Base-by-base conservation (phyloP, 2,888 invertebrate species). In the Cinara cedri region DNA sequence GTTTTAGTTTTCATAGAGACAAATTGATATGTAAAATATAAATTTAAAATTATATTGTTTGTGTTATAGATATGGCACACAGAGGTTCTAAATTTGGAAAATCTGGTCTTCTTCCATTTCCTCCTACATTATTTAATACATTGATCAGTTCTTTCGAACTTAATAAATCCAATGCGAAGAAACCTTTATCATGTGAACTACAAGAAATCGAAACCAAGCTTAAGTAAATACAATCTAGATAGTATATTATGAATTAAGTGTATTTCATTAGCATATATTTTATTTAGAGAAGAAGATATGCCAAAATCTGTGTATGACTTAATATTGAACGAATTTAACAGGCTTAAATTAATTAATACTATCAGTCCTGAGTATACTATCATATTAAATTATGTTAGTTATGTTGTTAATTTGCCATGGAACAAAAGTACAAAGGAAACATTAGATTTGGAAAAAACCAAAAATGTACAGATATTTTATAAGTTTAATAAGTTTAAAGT, bases 351-450 rank as follows among this genome's bases (percentile, higher is more conserved):
- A 80, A 87, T 88, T 85, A 85, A 85, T 10, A 85, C 86, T 13
- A 85, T 85, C 75, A 87, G 87, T 85, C 87, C 87, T 26, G 88
- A 88, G 82, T 86, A 87, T 83, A 85, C 87, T 10, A 85, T 88
- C 83, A 84, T 87, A 54, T 82, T 87, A 82, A 87, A 86, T 81
- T 89, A 89, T 83, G 83, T 89, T 63, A 88, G 88, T 78, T 84
- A 89, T 68, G 86, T 89, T 84, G 85, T 86, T 13, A 87, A 88
- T 62, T 84, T 89, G n/a, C 89, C 89, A 0, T 89, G 89, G 89
- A 85, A 85, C 11, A 86, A 85, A 80, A 83, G 84, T 55, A 84
- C 85, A 1, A 54, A 82, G 49, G 87, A 88, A 83, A 85, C 84
- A 2, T 83, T 88, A 60, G 86, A 87, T 81, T 85, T 88, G 51